These are phyloP conservation scores for Bombus superbus DNA, from an alignment of 1,140 invertebrate species.

Conservation along the genomic window DNA sequence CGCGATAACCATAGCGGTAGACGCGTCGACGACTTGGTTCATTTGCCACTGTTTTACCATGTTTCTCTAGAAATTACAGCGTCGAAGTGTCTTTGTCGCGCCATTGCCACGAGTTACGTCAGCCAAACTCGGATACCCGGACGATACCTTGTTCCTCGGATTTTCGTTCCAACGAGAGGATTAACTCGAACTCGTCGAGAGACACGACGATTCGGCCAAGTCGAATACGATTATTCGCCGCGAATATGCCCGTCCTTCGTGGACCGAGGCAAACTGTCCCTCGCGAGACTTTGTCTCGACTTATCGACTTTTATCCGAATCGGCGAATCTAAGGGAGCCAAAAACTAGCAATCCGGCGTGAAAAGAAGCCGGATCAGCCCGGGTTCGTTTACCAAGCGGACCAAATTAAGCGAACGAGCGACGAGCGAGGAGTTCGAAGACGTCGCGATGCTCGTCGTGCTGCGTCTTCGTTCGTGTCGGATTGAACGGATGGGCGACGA, in stretches of 20 bases:
- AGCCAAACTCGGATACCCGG: too few species aligned
- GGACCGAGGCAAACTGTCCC: constrained; percentile 42
- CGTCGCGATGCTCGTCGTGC: neutral
- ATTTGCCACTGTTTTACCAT: too few species aligned
- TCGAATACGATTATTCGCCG: constrained; percentile 70
- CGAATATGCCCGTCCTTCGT: constrained; percentile 16
- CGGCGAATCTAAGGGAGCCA: constrained; percentile 63
- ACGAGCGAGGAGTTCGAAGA: constrained; percentile 29
- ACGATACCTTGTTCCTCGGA: too few species aligned
- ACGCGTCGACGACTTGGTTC: too few species aligned
- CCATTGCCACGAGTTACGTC: too few species aligned
- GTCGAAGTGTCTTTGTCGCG: too few species aligned
- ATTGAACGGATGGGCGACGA: neutral
- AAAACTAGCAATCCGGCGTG: neutral
- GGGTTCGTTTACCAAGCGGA: constrained; percentile 35
- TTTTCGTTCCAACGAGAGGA: neutral
- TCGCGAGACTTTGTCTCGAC: constrained; percentile 44
- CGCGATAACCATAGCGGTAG: too few species aligned
- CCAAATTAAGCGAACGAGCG: constrained; percentile 57
- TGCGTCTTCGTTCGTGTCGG: constrained; percentile 37
- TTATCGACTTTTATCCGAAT: constrained; percentile 57
- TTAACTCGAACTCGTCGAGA: constrained; percentile 14
- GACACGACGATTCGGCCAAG: constrained; percentile 11
- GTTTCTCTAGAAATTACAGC: too few species aligned
- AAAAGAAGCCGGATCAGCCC: constrained; percentile 17